phyloP scores from a whole-genome alignment of 2,888 invertebrate species.

The Plusia festucae region DNA sequence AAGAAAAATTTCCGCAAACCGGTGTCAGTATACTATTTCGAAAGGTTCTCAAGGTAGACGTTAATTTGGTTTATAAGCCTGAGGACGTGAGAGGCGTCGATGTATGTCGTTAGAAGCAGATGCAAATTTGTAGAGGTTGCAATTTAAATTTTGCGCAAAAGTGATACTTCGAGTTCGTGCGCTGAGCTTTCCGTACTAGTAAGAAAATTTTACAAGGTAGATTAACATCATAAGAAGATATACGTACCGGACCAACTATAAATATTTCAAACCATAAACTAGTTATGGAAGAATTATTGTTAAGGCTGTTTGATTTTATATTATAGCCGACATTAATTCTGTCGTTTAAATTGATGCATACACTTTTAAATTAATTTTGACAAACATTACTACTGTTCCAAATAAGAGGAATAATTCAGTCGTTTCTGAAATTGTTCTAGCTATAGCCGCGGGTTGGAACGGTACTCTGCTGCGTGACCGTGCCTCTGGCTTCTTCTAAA shows the following conservation, averaged over 20 bases:
- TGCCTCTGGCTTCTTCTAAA: slow-evolving; percentile 78
- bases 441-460: slow-evolving; percentile 78
- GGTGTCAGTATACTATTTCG: slow-evolving; percentile 51
- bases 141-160: slow-evolving; percentile 62
- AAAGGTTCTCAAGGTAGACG: slow-evolving; percentile 60
- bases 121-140: slow-evolving; percentile 67
- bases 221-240: slow-evolving; percentile 56
- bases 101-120: slow-evolving; percentile 63
- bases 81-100: slow-evolving; percentile 62
- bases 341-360: slow-evolving; percentile 31
- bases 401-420: slow-evolving; percentile 69
- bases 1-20: slow-evolving; percentile 31
- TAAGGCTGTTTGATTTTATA: slow-evolving; percentile 35
- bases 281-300: slow-evolving; percentile 48
- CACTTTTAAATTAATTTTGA: slow-evolving; percentile 59
- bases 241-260: slow-evolving; percentile 61
- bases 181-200: slow-evolving; percentile 57
- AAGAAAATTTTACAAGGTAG: slow-evolving; percentile 60
- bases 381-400: slow-evolving; percentile 74
- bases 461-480: slow-evolving; percentile 80
- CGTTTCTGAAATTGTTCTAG: slow-evolving; percentile 76
- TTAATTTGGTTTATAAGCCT: slow-evolving; percentile 67
- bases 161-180: slow-evolving; percentile 59
- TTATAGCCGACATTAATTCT: slow-evolving; percentile 30
- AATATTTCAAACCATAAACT: slow-evolving; percentile 65